phyloP scores from a whole-genome alignment of 2,888 invertebrate species.

The Callimorpha dominula region DNA sequence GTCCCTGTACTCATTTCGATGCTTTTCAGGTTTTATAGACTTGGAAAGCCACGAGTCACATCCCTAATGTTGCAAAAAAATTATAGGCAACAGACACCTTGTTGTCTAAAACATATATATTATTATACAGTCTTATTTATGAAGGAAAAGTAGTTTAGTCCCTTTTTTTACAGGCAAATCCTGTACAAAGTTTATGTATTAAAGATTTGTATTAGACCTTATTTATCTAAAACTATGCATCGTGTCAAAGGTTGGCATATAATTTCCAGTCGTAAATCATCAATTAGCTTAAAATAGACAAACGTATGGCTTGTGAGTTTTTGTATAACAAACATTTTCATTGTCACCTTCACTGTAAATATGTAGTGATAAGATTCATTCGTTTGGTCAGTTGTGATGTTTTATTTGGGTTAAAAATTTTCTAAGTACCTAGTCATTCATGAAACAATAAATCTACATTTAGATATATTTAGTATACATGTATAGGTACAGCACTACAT shows the following conservation, averaged over 20 bases:
- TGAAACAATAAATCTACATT: not conserved
- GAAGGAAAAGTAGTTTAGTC: not conserved
- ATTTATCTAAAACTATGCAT: not conserved
- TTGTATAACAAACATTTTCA: not conserved
- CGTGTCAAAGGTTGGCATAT: conserved; percentile 3
- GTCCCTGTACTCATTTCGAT: not conserved
- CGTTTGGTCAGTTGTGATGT: not conserved
- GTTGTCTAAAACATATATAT: too few species aligned
- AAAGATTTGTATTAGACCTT: not conserved
- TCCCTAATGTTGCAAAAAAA: not conserved
- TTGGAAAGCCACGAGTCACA: too few species aligned
- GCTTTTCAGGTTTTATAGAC: not conserved
- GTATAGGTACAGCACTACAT: too few species aligned
- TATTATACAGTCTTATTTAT: not conserved
- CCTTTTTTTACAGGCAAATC: not conserved
- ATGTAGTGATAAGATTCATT: not conserved
- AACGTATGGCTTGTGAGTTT: not conserved
- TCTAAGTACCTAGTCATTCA: not conserved
- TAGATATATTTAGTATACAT: too few species aligned
- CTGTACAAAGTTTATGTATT: not conserved
- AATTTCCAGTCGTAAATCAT: conserved; percentile 12
- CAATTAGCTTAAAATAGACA: conserved; percentile 6
- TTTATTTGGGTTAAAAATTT: not conserved
- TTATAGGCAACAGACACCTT: too few species aligned
- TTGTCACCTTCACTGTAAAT: not conserved